Base-by-base conservation (phyloP, 2,113 vertebrate genomes). In the Papio anubis region DNA sequence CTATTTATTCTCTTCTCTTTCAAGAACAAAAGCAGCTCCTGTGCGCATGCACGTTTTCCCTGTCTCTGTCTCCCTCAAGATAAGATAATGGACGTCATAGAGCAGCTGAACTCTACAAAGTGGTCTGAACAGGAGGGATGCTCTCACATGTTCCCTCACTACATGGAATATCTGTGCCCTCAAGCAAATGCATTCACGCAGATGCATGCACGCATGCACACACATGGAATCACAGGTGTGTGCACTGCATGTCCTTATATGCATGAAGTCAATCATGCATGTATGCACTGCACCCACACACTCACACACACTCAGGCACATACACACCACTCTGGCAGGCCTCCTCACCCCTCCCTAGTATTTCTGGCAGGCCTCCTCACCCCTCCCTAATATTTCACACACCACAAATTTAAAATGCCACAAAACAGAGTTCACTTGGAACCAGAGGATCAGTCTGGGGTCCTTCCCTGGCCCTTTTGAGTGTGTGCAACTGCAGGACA, bases 61-160 rank as follows among this genome's bases (percentile, higher is more conserved):
- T 8, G 6, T 75, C 57, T 84, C 20, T 73, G 2, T 57, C 86
- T 73, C 50, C 73, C 80, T 97, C 89, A 95, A 66, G 64, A 75
- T 94, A 97, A 97, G 84, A 93, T 57, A 90, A 2, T 64, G 43
- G 0, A 84, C 27, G 4, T 45, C 72, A 21, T 38, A 89, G 91
- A 50, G 43, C 90, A 94, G 21, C 59, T 73, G 32, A 61, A 92
- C 78, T 92, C 45, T 73, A 96, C 40, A 96, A 96, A 92, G 79
- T 78, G 16, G 14, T 43, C 43, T 78, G 43, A 30, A 78, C 43
- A 18, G 27, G 8, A 48, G 14, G 27, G 27, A 78, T 32, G 27
- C 38, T 64, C 68, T 82, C 57, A 27, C 57, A 27, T 16, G 9
- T 20, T n/a, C 20, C 21, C 20, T 66, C 11, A 50, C 83, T n/a